Evolutionary conservation across 2,797 vertebrate genomes (phyloP).

Genomic region (Gallirallus australis): DNA sequence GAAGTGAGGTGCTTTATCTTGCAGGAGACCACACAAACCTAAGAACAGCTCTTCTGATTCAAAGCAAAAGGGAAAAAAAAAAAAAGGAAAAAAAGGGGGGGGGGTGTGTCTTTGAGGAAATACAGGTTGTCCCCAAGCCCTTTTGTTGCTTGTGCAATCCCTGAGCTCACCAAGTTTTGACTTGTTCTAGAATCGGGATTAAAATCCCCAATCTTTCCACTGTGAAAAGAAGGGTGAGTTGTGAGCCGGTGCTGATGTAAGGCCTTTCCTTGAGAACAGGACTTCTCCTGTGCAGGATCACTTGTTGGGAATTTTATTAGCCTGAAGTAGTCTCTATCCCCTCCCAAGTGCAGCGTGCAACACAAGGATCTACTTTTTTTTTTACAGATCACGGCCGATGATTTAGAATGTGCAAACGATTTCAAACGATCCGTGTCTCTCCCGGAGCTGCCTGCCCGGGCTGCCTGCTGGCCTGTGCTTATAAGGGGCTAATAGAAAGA

Average conservation of each 20-base stretch:
- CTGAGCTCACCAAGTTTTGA: background rate
- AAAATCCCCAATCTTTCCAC: background rate
- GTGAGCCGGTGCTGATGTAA: background rate
- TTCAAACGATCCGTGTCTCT: background rate
- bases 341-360: background rate
- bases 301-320: slow-evolving; percentile 29
- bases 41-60: background rate
- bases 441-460: background rate
- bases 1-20: background rate
- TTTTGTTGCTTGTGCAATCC: background rate
- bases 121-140: background rate
- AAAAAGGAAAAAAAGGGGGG: too few relatives aligned
- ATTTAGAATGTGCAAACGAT: slow-evolving; percentile 20
- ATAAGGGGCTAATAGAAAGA: slow-evolving; percentile 7
- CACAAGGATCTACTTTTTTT: slow-evolving; percentile 33
- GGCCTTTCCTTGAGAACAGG: slow-evolving; percentile 28
- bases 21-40: background rate
- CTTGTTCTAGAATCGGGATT: slow-evolving; percentile 11
- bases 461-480: background rate
- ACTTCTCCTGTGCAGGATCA: background rate
- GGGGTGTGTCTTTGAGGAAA: too few relatives aligned
- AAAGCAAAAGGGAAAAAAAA: background rate
- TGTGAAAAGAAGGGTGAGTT: background rate
- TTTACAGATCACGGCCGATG: background rate
- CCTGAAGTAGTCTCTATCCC: background rate